Evolutionary conservation across 2,113 vertebrate genomes (phyloP).

Genomic region (Carassius auratus): DNA sequence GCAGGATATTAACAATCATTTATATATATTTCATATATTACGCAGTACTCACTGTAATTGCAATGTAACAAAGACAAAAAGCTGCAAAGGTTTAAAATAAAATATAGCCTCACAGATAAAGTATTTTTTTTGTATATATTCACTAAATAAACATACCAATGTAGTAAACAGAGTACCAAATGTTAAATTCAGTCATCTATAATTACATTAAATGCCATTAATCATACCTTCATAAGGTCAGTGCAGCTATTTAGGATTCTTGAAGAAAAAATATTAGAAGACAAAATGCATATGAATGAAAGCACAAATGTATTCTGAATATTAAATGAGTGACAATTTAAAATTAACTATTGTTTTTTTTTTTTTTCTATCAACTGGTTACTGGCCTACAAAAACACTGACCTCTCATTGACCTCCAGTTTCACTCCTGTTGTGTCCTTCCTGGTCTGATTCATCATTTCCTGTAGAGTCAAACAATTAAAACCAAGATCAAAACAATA

Average conservation of each 20-base stretch:
- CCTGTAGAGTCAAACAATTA: constrained; percentile 69
- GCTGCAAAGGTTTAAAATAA: background rate
- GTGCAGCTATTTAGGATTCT: constrained; percentile 95
- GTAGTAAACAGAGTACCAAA: background rate
- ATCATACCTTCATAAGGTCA: constrained; percentile 93
- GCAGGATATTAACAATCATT: background rate
- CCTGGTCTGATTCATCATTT: constrained; percentile 96
- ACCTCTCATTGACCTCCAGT: constrained; percentile 95
- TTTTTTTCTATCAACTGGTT: background rate
- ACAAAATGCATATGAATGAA: background rate
- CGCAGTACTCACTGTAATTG: too few relatives aligned
- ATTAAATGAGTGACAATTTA: background rate
- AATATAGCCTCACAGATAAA: background rate
- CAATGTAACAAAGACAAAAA: background rate
- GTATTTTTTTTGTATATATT: background rate
- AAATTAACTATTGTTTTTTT: background rate
- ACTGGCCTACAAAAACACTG: too few relatives aligned
- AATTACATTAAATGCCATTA: background rate
- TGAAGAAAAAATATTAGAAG: constrained; percentile 33
- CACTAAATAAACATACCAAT: background rate
- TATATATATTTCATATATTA: too few relatives aligned
- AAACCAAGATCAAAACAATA: background rate
- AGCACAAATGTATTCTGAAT: background rate
- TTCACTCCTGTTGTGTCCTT: constrained; percentile 87
- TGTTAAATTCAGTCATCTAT: background rate